A percentile compares a stretch with the other conserved stretches of the same genome.
phyloP scores from a whole-genome alignment of 2,797 vertebrate species.

The Enteromius argenteus region DNA sequence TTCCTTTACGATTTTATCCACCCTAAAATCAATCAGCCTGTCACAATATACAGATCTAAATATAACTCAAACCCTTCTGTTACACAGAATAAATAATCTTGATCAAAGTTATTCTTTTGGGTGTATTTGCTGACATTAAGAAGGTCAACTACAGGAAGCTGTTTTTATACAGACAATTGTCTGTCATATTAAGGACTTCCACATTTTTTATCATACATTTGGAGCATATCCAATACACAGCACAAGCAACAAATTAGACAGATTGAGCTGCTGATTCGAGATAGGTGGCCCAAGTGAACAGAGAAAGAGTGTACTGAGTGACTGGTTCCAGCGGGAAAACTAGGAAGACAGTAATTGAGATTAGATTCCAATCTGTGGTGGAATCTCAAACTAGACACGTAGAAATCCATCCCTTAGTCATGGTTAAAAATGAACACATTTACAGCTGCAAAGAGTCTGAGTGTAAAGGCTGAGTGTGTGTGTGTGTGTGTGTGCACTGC shows the following conservation, averaged over 20 bases:
- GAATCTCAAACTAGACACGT: slow-evolving; percentile 43
- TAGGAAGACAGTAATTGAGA: slow-evolving; percentile 2
- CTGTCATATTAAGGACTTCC: slow-evolving; percentile 20
- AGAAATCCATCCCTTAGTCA: slow-evolving; percentile 51
- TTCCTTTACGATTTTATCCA: not conserved
- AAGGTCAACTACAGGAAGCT: slow-evolving; percentile 7
- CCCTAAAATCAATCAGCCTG: not conserved
- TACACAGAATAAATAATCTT: not conserved
- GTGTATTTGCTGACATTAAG: not conserved
- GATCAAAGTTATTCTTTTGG: not conserved
- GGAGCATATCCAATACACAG: slow-evolving; percentile 6
- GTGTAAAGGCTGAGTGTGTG: slow-evolving; percentile 33
- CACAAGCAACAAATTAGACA: slow-evolving; percentile 36
- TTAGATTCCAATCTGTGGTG: slow-evolving; percentile 40
- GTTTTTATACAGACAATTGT: slow-evolving; percentile 23
- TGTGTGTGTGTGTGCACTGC: slow-evolving; percentile 29
- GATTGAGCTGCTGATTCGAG: not conserved
- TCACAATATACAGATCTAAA: not conserved
- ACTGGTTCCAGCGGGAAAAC: slow-evolving; percentile 16
- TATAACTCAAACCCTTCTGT: not conserved
- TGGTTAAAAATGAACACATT: slow-evolving; percentile 55
- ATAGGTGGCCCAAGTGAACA: not conserved
- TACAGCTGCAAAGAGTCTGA: slow-evolving; percentile 50
- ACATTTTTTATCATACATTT: slow-evolving; percentile 3
- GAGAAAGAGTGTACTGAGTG: not conserved